Evolutionary conservation across 2,113 vertebrate genomes (phyloP).

Genomic region (Donacobius atricapilla): DNA sequence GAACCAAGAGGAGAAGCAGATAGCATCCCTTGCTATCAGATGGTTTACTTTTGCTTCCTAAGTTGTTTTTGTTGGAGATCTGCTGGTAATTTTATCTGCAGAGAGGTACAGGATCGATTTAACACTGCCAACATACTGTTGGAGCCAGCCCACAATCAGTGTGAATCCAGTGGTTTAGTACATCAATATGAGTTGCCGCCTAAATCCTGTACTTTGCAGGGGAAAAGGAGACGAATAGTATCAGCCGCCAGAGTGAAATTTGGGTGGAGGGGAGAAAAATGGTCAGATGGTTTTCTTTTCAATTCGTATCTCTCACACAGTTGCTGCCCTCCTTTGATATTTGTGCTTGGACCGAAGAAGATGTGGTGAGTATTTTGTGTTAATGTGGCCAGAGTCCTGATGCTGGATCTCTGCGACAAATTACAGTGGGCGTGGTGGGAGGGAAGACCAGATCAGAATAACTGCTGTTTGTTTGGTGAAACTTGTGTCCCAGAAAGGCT

Average conservation of each 20-base stretch:
- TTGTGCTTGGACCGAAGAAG: conserved; percentile 91
- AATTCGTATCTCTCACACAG: conserved; percentile 78
- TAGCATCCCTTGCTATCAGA: background rate
- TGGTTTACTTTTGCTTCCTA: background rate
- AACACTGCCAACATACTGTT: background rate
- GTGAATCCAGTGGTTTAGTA: background rate
- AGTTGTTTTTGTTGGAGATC: background rate
- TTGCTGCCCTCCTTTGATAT: conserved; percentile 95
- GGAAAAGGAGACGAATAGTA: background rate
- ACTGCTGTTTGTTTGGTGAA: background rate
- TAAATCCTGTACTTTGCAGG: background rate
- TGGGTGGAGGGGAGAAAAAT: background rate
- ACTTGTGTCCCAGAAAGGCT: background rate
- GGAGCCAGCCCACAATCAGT: background rate
- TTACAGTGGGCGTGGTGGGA: background rate
- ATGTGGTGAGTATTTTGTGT: conserved; percentile 86
- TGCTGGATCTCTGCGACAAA: background rate
- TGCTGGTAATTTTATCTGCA: background rate
- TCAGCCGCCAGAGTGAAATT: background rate
- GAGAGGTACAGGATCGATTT: background rate
- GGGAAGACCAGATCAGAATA: background rate
- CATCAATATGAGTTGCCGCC: background rate
- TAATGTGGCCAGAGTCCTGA: background rate
- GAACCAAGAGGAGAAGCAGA: background rate
- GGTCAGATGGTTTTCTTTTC: conserved; percentile 47